These are phyloP conservation scores for Dicentrarchus labrax DNA, from an alignment of 2,113 vertebrate species.

Conservation along the genomic window DNA sequence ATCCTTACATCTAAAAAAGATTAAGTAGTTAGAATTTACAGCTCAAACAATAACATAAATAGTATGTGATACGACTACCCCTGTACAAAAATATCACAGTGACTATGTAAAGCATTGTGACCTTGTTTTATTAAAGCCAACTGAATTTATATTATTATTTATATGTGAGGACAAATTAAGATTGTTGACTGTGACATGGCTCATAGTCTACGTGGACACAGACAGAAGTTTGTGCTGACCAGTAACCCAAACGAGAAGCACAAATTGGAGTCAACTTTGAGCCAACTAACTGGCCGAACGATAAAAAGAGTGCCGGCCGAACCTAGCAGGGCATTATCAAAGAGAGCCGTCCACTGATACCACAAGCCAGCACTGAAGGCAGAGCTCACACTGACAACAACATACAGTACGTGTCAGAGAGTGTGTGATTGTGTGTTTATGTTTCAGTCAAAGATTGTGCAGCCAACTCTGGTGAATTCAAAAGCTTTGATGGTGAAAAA, in stretches of 20 bases:
- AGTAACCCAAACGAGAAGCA: constrained; percentile 39
- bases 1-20: neutral
- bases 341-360: constrained; percentile 52
- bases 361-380: constrained; percentile 57
- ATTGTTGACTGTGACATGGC: neutral
- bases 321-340: constrained; percentile 63
- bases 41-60: neutral
- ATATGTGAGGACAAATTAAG: neutral
- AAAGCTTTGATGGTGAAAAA: constrained; percentile 26
- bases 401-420: constrained; percentile 48
- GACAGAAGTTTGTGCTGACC: constrained; percentile 41
- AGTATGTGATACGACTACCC: neutral
- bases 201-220: constrained; percentile 43
- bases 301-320: constrained; percentile 61
- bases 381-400: constrained; percentile 49
- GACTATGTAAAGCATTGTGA: neutral
- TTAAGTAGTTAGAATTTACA: neutral
- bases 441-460: constrained; percentile 35
- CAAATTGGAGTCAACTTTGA: constrained; percentile 77
- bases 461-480: constrained; percentile 15
- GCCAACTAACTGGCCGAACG: constrained; percentile 64
- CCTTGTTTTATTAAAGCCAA: neutral
- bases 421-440: constrained; percentile 46
- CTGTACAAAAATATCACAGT: neutral
- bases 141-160: neutral